A percentile compares a stretch with the other conserved stretches of the same genome.
Evolutionary conservation across 2,113 vertebrate species (phyloP).

Genomic region (Muscicapa adusta): DNA sequence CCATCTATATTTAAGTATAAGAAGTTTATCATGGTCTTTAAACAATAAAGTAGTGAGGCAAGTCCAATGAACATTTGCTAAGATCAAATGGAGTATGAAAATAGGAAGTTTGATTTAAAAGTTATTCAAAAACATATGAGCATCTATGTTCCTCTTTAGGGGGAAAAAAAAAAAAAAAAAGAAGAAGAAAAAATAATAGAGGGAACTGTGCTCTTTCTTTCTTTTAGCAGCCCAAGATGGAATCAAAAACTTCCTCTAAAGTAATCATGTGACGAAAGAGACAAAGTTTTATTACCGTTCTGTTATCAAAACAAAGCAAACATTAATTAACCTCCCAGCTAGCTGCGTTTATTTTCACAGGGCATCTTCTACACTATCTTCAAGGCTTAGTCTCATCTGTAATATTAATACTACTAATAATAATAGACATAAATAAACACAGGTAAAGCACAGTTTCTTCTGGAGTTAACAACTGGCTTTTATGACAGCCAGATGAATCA

Average conservation of each 20-base stretch:
- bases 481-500: background rate
- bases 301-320: conserved; percentile 20
- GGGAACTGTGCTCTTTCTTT: background rate
- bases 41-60: conserved; percentile 36
- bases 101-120: background rate
- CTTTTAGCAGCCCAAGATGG: background rate
- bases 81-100: conserved; percentile 35
- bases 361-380: background rate
- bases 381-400: background rate
- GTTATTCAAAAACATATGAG: background rate
- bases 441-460: background rate
- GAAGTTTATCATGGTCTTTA: conserved; percentile 42
- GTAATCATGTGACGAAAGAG: background rate
- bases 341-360: background rate
- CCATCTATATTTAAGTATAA: conserved; percentile 6
- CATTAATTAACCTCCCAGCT: background rate
- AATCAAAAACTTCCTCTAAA: conserved; percentile 15
- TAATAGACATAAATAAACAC: background rate
- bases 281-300: background rate
- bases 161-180: background rate
- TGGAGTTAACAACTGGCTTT: background rate
- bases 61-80: conserved; percentile 19
- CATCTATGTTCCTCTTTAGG: background rate
- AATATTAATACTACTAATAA: background rate
- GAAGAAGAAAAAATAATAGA: background rate